Evolutionary conservation across 2,888 invertebrate species (phyloP).

Genomic region (Andrena trimmerana): DNA sequence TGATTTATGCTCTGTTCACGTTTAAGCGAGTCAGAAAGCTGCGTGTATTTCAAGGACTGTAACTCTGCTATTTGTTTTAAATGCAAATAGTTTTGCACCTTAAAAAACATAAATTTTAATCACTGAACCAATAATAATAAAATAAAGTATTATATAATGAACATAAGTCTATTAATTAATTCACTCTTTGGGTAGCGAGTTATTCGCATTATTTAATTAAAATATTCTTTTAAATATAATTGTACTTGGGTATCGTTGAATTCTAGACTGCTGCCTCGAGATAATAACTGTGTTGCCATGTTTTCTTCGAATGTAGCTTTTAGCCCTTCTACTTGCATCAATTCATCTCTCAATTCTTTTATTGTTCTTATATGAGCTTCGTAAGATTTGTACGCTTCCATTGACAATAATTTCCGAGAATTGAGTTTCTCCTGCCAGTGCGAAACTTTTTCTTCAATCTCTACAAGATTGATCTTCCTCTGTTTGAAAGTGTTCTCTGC

Average conservation of each 20-base stretch:
- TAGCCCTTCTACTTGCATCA: constrained; percentile 89
- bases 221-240: not conserved
- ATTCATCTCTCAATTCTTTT: constrained; percentile 91
- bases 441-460: constrained; percentile 95
- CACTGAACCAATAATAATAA: not conserved
- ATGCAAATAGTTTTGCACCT: constrained; percentile 95
- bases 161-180: constrained; percentile 1
- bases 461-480: constrained; percentile 93
- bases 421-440: constrained; percentile 97
- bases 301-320: constrained; percentile 91
- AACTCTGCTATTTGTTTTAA: constrained; percentile 96
- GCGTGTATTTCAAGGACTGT: constrained; percentile 93
- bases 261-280: constrained; percentile 93
- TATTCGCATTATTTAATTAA: not conserved
- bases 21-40: constrained; percentile 95
- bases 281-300: constrained; percentile 85
- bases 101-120: constrained; percentile 44
- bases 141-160: not conserved
- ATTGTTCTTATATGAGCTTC: constrained; percentile 94
- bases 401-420: constrained; percentile 92
- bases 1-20: constrained; percentile 97
- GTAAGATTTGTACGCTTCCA: constrained; percentile 93
- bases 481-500: constrained; percentile 84
- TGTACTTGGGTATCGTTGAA: constrained; percentile 94
- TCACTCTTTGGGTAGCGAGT: not conserved